Evolutionary conservation across 2,113 vertebrate genomes (phyloP).

Genomic region (Cnemophilus loriae): DNA sequence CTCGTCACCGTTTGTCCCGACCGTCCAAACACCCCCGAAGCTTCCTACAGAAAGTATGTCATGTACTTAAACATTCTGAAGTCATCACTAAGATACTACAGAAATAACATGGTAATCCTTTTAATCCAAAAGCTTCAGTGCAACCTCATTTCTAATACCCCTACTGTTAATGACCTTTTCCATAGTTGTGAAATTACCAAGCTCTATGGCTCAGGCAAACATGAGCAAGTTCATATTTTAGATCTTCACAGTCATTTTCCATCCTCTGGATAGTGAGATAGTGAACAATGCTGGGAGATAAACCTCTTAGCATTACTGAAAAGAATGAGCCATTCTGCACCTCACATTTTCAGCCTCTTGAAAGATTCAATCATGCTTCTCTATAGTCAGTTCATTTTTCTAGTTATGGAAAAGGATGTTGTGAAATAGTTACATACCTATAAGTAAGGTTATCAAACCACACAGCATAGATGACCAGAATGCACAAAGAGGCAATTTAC

Average conservation of each 20-base stretch:
- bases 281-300: background rate
- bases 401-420: background rate
- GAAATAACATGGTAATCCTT: background rate
- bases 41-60: too few species aligned
- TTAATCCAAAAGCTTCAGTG: background rate
- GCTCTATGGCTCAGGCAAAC: background rate
- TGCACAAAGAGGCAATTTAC: background rate
- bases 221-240: background rate
- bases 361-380: background rate
- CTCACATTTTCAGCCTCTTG: background rate
- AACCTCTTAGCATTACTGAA: background rate
- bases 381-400: background rate
- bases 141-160: background rate
- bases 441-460: background rate
- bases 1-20: too few species aligned
- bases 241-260: background rate
- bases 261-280: background rate
- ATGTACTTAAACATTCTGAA: background rate
- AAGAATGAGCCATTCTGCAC: background rate
- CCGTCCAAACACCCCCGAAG: too few species aligned
- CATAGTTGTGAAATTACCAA: background rate
- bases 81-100: background rate
- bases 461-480: background rate
- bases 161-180: background rate
- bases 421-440: background rate